A percentile compares a stretch with the other conserved stretches of the same genome.
These are phyloP conservation scores for Sebastes vulpes DNA, from an alignment of 2,797 vertebrate species.

Conservation along the genomic window DNA sequence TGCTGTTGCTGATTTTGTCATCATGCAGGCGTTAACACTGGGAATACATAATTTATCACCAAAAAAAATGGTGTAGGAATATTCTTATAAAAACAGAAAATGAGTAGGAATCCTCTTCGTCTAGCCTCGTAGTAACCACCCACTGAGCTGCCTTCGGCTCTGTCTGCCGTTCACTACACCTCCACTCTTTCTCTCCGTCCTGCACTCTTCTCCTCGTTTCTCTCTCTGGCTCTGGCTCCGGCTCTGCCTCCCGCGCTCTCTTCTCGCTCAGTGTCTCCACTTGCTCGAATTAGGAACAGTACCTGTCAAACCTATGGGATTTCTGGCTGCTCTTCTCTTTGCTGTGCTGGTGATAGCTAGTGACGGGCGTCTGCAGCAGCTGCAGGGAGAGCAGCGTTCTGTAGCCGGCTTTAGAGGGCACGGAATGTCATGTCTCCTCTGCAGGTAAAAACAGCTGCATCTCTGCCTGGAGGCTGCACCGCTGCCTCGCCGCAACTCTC, in stretches of 20 bases:
- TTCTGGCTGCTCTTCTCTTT: constrained; percentile 52
- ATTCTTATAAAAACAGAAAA: not conserved
- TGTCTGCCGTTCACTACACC: constrained; percentile 30
- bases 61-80: not conserved
- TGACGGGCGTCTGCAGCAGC: constrained; percentile 72
- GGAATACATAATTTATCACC: not conserved
- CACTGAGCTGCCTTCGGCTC: constrained; percentile 34
- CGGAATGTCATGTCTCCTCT: constrained; percentile 89
- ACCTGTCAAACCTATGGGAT: constrained; percentile 79
- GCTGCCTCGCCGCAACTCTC: constrained; percentile 33
- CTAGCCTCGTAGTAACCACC: constrained; percentile 35
- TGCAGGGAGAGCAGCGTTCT: constrained; percentile 81
- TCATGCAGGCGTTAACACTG: not conserved
- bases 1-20: not conserved
- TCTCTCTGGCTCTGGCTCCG: constrained; percentile 37
- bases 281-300: constrained; percentile 51
- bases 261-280: constrained; percentile 36
- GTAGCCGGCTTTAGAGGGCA: constrained; percentile 83
- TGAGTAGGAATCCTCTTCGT: constrained; percentile 9
- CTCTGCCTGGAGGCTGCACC: constrained; percentile 37
- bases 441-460: constrained; percentile 82
- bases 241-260: constrained; percentile 42
- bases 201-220: constrained; percentile 32
- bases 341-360: constrained; percentile 65
- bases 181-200: constrained; percentile 44